These are phyloP conservation scores for Cartodere bifasciata DNA, from an alignment of 2,888 invertebrate species.

Conservation along the genomic window DNA sequence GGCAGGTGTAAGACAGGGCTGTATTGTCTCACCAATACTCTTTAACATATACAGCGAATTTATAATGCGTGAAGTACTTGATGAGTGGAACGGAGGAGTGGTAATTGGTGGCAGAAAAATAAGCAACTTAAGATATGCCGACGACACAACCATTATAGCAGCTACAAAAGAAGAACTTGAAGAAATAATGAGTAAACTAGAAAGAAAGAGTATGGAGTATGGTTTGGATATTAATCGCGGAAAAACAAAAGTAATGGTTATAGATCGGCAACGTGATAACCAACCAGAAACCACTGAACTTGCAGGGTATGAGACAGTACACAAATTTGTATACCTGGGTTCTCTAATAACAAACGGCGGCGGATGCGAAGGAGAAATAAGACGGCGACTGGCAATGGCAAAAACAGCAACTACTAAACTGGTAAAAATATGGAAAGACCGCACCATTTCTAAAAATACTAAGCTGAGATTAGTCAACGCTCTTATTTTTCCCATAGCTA, in stretches of 20 bases:
- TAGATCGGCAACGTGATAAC: slow-evolving; percentile 6
- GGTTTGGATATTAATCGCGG: slow-evolving; percentile 4
- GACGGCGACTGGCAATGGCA: slow-evolving; percentile 3
- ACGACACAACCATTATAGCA: slow-evolving; percentile 7
- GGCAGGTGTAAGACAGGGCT: slow-evolving; percentile 5
- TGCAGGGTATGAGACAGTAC: slow-evolving; percentile 3
- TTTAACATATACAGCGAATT: slow-evolving; percentile 1
- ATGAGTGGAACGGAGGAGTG: slow-evolving; percentile 3
- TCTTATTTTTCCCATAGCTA: slow-evolving; percentile 2
- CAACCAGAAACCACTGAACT: slow-evolving; percentile 5
- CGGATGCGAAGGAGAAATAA: slow-evolving; percentile 3
- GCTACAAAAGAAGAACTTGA: slow-evolving; percentile 6
- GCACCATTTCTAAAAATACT: slow-evolving; percentile 2
- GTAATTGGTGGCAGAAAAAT: slow-evolving; percentile 4
- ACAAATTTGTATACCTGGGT: slow-evolving; percentile 6
- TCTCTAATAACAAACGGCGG: slow-evolving; percentile 4
- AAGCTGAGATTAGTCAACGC: slow-evolving; percentile 1
- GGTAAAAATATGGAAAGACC: slow-evolving; percentile 1
- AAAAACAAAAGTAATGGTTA: slow-evolving; percentile 6
- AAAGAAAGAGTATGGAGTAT: slow-evolving; percentile 3
- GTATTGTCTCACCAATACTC: no score
- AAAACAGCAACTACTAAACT: slow-evolving; percentile 2
- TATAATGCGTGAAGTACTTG: neutral
- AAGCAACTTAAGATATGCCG: slow-evolving; percentile 7
- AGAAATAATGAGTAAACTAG: slow-evolving; percentile 3